Evolutionary conservation across 2,113 vertebrate species (phyloP), one percentile per base, ranked within the genome.

Genomic region (Colius striatus): DNA sequence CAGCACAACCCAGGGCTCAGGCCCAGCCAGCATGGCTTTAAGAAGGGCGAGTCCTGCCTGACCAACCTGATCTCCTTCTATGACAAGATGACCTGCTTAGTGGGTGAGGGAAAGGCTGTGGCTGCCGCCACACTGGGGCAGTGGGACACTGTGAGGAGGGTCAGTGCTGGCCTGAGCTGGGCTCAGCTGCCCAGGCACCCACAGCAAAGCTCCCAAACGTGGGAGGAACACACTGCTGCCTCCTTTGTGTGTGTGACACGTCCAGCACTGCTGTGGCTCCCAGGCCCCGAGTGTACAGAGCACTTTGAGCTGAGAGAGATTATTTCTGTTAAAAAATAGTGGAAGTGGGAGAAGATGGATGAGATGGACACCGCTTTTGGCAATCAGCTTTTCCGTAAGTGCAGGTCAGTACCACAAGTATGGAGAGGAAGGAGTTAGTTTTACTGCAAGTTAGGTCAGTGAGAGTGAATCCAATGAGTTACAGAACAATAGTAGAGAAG

Each of bases 251-350:
- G 0, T 2, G 16, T 9, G 30, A 1, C 38, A 41, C 38, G 12
- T 8, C 62, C 57, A 6, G n/a, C 13, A 2, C 32, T 6, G 0
- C 84, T 16, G 78, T 75, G 21, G 3, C 51, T 21, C 82, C 26
- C 0, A 8, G 9, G 85, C 62, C 62, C 19, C 8, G 1, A 0
- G 21, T 0, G 8, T 0, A 1, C 21, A 3, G 11, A n/a, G 51
- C 57, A 55, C 7, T 4, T 13, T 6, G 22, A 2, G 18, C 50
- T 36, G 7, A 34, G 53, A 9, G 5, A 41, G 7, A 1, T 2
- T 0, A 3, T 11, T n/a, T 54, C 51, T 30, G 2, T 10, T 22
- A 60, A 7, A 32, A 67, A 30, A 32, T 0, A 19, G 45, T 7
- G 48, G 38, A 48, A 54, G 53, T 12, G 48, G 32, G 47, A 15